Evolutionary conservation across 2,888 invertebrate genomes (phyloP), one percentile per base, ranked within the genome.

Genomic region (Scaptomyza polygonia): DNA sequence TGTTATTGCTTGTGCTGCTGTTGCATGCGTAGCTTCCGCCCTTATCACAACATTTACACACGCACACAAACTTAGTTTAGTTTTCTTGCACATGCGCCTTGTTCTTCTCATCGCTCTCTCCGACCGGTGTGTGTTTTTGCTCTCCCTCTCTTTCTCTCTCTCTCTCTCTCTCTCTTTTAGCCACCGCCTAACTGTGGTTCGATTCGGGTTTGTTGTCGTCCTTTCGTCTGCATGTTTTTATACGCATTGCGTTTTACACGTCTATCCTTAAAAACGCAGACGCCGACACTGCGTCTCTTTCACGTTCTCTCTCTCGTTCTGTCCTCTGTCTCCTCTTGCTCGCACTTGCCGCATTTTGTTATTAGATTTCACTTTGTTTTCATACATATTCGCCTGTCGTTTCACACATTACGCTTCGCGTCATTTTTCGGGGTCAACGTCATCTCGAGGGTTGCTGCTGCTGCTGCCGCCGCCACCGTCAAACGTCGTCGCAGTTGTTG

Each of bases 341-440:
- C 66, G 49, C 83, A 67, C 74, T 69, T 57, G 49, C 64, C 27
- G 63, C 67, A 68, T 72, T 78, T 75, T 75, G 86, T 73, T 86
- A 77, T 84, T 86, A 83, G 77, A 84, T 78, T 88, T 76, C 68
- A 79, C 65, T 84, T 88, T 84, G 84, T 84, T 84, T 86, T 88
- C 86, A 65, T 88, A 80, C 76, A 73, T 73, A 83, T 86, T 88
- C 84, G 80, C 58, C 56, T 69, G 70, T 63, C 57, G 73, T 77
- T 83, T 88, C 81, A 79, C 88, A 88, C 76, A 84, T 88, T 84
- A 84, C 78, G 75, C 69, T 88, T 80, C 77, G 77, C 86, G 75
- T 86, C 72, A 79, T 75, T 88, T 88, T 89, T 89, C 86, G 89
- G 89, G 89, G 89, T 89, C 89, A 89, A 89, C 89, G 89, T 89